Conservation (phyloP, 2,797 vertebrate species). For the Dendrocincla tyrannina region DNA sequence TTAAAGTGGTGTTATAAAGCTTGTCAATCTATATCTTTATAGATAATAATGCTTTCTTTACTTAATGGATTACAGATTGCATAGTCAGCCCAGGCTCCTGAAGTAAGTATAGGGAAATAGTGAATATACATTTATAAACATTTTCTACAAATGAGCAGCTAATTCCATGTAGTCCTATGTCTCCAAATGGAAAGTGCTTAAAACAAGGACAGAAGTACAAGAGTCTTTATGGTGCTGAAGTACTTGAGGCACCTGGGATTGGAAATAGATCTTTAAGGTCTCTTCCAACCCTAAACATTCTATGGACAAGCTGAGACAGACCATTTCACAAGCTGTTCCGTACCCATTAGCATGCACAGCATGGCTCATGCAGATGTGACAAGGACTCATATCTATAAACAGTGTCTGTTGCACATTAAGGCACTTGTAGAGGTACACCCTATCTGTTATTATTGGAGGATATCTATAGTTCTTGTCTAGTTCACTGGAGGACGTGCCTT, state of each 20-base stretch:
- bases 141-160: background rate
- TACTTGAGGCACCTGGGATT: background rate
- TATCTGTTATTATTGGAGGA: background rate
- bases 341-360: background rate
- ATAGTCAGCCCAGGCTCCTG: background rate
- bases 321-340: background rate
- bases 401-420: background rate
- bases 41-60: background rate
- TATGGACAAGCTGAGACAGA: background rate
- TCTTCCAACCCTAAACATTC: background rate
- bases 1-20: background rate
- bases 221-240: background rate
- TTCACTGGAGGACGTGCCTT: background rate
- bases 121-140: background rate
- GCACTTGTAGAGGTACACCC: background rate
- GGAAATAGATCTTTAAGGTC: background rate
- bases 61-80: background rate
- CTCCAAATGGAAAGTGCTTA: background rate
- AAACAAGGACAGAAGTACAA: background rate
- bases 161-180: background rate
- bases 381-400: background rate
- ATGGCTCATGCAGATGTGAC: fast-evolving
- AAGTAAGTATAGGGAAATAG: background rate
- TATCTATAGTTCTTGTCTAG: background rate
- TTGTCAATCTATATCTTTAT: background rate